These are phyloP conservation scores for Campopleginae sp. DNA, from an alignment of 2,888 invertebrate genomes.

Conservation along the genomic window DNA sequence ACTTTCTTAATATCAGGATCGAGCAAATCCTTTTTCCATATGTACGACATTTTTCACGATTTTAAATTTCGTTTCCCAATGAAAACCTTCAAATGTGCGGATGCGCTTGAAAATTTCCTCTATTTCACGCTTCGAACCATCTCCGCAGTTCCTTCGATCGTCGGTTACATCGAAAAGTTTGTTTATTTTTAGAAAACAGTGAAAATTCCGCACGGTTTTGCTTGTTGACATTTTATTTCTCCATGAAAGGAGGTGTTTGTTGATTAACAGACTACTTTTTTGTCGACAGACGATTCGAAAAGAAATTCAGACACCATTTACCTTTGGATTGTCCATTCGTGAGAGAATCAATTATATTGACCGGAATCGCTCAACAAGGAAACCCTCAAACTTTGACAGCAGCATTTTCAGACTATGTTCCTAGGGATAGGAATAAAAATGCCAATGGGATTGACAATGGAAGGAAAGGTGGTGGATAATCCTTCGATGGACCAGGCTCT, in stretches of 20 bases:
- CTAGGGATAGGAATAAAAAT: constrained; percentile 24
- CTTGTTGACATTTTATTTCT: background rate
- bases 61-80: constrained; percentile 42
- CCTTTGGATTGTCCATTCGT: constrained; percentile 17
- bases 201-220: background rate
- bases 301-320: background rate
- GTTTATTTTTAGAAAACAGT: background rate
- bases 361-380: constrained; percentile 73
- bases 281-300: background rate
- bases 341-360: constrained; percentile 69
- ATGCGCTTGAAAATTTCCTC: constrained; percentile 29
- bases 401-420: constrained; percentile 70
- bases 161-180: background rate
- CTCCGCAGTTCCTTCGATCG: background rate
- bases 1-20: constrained; percentile 47
- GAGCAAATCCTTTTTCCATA: constrained; percentile 43
- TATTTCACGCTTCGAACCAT: background rate
- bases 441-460: constrained; percentile 37
- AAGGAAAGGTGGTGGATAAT: constrained; percentile 70
- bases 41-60: constrained; percentile 37
- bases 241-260: background rate
- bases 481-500: constrained; percentile 72
- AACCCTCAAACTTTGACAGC: constrained; percentile 73
- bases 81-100: constrained; percentile 35
- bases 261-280: background rate